Base-by-base conservation (phyloP, 2,113 vertebrate genomes). In the Fukomys damarensis region DNA sequence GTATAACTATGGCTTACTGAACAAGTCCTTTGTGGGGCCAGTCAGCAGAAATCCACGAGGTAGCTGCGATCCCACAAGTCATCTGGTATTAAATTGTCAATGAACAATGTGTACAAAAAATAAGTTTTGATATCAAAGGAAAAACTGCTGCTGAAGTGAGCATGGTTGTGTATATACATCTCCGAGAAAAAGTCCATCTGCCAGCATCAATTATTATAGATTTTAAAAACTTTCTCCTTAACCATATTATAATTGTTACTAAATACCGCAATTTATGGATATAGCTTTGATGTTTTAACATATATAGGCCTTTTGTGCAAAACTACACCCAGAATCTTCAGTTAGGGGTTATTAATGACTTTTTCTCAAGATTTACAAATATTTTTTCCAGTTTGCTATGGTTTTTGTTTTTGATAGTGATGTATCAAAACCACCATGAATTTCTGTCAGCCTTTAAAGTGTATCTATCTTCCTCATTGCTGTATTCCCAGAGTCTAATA, bases 301-400 rank as follows among this genome's bases (percentile, higher is more conserved):
- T 49, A 76, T 43, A 2, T 58, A 58, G 11, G 16, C 8, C 49
- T 77, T 86, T 91, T 56, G 20, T 38, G 32, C 43, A 43, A 41
- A 63, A 58, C 4, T 11, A 24, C 12, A 76, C 41, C 20, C 0
- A 26, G 30, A 90, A 59, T 85, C 7, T 68, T 63, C 30, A 76
- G n/a, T 76, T 81, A n/a, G 38, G 54, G 1, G 86, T 76, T 81
- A 59, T 52, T n/a, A 52, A 41, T 81, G 17, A 49, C 19, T 59
- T 86, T 70, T 84, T 87, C 38, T 72, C 46, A 88, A 58, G 68
- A 56, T 87, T 93, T n/a, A 32, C 49, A 63, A 76, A 81, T 89
- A 84, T 58, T 61, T 95, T 28, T 24, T 61, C 43, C 12, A 84
- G 56, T 66, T 52, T 72, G 46, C 20, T 74, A 58, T 80, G 30